Base-by-base conservation (phyloP, 2,888 invertebrate species). In the Lasioglossum lativentre region DNA sequence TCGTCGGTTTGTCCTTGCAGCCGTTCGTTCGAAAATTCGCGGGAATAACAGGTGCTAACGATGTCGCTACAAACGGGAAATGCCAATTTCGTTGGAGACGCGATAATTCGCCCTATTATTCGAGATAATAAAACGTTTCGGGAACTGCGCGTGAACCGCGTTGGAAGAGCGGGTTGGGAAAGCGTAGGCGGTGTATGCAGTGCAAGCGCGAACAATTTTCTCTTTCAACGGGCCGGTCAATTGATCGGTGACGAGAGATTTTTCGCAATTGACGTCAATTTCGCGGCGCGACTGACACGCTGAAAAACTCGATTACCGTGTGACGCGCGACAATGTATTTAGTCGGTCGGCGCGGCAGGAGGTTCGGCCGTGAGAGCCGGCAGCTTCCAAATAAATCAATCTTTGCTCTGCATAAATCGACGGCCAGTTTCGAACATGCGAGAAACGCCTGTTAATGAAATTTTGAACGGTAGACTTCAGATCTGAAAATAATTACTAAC, bases 351-450 rank as follows among this genome's bases (percentile, higher is more conserved):
- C n/a, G 27, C 0, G 52, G 5, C 0, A 14, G 52, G 34, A 52
- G 10, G 75, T 56, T 16, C 66, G 40, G 56, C 70, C 72, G 34
- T 23, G 30, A 77, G 59, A 77, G 59, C 63, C 66, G 14, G 42
- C 66, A 12, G 42, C 71, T 34, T n/a, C 63, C 78, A 75, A 70
- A 87, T 87, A 83, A 83, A 87, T 87, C 83, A 77, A 83, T 83
- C 81, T 63, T 56, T 68, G n/a, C 14, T 30, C 30, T 38, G 66
- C 47, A 47, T 79, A 81, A 81, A 81, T 73, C 59, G 72, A 38
- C 72, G 40, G 14, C 45, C 19, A n/a, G 52, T n/a, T n/a, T n/a
- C n/a, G 38, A 30, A 52, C 73, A 56, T 63, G 27, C 78, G 63
- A 40, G n/a, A 77, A 84, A 47, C 66, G 23, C 30, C 56, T 42